A percentile compares a stretch with the other conserved stretches of the same genome.
Evolutionary conservation across 2,888 invertebrate species (phyloP).

Genomic region (Morinoia aosen): DNA sequence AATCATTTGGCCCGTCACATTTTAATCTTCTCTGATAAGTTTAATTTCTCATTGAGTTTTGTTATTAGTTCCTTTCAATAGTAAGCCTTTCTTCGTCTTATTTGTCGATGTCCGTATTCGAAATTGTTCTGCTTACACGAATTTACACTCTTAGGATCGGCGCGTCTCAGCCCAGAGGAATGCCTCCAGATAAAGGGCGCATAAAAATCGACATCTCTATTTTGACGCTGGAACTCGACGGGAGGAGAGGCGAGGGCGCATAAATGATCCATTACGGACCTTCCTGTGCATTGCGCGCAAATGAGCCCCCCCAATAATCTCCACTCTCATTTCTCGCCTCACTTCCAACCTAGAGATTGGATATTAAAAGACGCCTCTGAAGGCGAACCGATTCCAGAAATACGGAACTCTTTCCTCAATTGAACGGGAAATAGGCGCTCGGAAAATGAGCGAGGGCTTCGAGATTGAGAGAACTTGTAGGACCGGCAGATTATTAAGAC

Average conservation of each 20-base stretch:
- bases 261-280: constrained; percentile 6
- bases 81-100: background rate
- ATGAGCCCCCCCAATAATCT: constrained; percentile 8
- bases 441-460: background rate
- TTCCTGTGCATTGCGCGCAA: constrained; percentile 30
- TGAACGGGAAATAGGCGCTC: background rate
- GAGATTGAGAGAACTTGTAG: background rate
- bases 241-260: background rate
- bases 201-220: constrained; percentile 10
- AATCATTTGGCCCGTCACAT: background rate
- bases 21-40: background rate
- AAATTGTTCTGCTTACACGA: background rate
- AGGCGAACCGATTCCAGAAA: background rate
- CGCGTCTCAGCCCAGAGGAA: background rate
- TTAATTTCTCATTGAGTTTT: background rate
- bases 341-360: constrained; percentile 13
- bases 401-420: background rate
- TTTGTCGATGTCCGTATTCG: background rate
- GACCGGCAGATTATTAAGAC: background rate
- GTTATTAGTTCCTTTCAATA: background rate
- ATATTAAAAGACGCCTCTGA: constrained; percentile 12
- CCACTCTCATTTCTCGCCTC: constrained; percentile 33
- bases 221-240: background rate
- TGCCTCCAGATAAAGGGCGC: background rate
- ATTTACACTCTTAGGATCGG: background rate